These are phyloP conservation scores for Pristionchus pacificus DNA, from an alignment of 1,140 invertebrate species.

Conservation along the genomic window DNA sequence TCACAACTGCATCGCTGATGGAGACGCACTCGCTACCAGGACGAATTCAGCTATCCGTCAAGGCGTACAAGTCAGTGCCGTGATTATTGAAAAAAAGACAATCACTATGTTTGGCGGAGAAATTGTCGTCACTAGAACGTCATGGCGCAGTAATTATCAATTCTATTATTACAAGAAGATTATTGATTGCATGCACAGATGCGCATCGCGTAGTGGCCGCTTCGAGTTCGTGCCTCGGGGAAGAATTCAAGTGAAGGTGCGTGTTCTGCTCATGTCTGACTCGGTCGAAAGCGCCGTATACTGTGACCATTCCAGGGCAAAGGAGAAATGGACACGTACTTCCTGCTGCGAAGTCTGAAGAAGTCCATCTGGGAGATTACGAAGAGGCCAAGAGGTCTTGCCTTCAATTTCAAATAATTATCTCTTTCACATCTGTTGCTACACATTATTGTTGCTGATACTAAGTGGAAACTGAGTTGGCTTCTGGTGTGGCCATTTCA, in stretches of 20 bases:
- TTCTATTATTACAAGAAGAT: neutral
- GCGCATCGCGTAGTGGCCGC: no score
- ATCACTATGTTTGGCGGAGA: no score
- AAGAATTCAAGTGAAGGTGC: conserved; percentile 49
- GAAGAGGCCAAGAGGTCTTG: conserved; percentile 39
- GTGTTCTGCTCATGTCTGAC: neutral
- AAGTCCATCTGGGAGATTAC: conserved; percentile 56
- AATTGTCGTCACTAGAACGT: no score
- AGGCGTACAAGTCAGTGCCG: no score
- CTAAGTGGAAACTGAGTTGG: no score
- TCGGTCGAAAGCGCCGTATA: conserved; percentile 1
- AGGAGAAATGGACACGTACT: conserved; percentile 52
- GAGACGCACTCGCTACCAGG: conserved; percentile 48
- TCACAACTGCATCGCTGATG: conserved; percentile 60
- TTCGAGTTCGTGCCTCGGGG: conserved; percentile 55
- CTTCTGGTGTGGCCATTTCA: no score
- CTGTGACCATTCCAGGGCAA: no score
- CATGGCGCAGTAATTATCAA: no score
- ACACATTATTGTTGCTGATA: no score
- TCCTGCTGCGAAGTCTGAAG: conserved; percentile 42
- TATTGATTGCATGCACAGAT: conserved; percentile 22
- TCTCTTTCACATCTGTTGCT: no score
- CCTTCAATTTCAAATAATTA: no score
- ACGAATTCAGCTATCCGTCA: conserved; percentile 47
- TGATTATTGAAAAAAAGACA: no score